Evolutionary conservation across 2,888 invertebrate species (phyloP), one percentile per base, ranked within the genome.

Genomic region (Microplitis manilae): DNA sequence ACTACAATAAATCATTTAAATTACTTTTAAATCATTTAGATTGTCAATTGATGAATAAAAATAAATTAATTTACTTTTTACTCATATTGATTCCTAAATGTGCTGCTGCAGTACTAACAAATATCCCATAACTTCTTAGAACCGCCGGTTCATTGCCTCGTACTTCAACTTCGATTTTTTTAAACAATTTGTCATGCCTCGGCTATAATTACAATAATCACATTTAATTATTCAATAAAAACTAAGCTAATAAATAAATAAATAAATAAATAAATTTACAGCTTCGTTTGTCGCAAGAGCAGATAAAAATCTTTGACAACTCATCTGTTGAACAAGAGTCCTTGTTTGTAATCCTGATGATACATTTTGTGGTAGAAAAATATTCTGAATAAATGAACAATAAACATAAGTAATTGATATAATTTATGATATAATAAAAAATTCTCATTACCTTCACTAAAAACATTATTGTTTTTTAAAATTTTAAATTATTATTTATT

Each of bases 91-190:
- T 93, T 38, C 95, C 95, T 78, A 98, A 92, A 90, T 97, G 93
- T 61, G 93, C 92, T 0, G 97, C 97, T 50, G 97, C 94, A 76
- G 94, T 94, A 5, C 93, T 92, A 38, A 96, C 94, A 91, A 97
- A 98, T 92, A 93, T 94, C 13, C 94, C 93, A 88, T 97, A 99
- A 91, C 98, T 98, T 80, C 94, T 93, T 30, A 98, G 90, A 0
- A 98, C 97, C 0, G 95, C 95, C 1, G 94, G 94, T 89, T 98
- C 98, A 86, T 97, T 94, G 15, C 97, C 96, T 87, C 95, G 93
- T 83, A 97, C 92, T 91, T 98, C 98, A 77, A 98, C 87, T 88
- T 96, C 95, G 7, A 98, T 91, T 84, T 93, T 93, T 90, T 95
- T 95, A 86, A 94, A 98, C 61, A 98, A 91, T 89, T 95, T 96